Conservation (phyloP, 2,797 vertebrate genomes). For the Erithacus rubecula region DNA sequence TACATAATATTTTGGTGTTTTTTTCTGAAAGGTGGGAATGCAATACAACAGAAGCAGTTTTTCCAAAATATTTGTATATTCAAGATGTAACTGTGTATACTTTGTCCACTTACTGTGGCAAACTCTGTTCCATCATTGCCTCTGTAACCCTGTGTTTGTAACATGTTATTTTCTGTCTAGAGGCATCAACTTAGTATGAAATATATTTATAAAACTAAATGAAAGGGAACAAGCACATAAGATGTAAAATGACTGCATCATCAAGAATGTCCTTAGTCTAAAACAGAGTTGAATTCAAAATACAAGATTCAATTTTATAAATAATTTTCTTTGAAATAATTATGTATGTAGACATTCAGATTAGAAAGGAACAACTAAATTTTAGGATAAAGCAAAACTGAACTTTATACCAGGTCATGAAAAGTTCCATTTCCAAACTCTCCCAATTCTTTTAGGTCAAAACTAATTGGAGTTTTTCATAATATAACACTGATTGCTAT, state of each 20-base stretch:
- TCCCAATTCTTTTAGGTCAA: background rate
- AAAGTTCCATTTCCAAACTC: background rate
- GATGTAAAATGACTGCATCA: background rate
- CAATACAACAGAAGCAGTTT: background rate
- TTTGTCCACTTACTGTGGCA: background rate
- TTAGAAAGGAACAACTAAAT: background rate
- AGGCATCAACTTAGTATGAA: background rate
- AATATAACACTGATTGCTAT: background rate
- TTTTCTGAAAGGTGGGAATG: background rate
- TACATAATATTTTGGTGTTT: background rate
- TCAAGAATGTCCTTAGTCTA: background rate
- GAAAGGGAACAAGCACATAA: background rate
- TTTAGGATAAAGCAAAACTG: background rate
- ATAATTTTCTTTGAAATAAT: background rate
- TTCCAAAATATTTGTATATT: background rate
- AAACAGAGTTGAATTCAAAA: background rate
- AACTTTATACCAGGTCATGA: background rate
- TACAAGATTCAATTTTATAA: background rate
- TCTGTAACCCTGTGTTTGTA: background rate
- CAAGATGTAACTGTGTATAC: background rate
- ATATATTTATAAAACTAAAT: background rate
- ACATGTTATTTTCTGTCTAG: background rate
- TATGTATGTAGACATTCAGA: background rate
- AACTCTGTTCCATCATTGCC: background rate
- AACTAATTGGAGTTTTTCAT: background rate